Base-by-base conservation (phyloP, 1,140 invertebrate species). In the Ceratitis capitata region DNA sequence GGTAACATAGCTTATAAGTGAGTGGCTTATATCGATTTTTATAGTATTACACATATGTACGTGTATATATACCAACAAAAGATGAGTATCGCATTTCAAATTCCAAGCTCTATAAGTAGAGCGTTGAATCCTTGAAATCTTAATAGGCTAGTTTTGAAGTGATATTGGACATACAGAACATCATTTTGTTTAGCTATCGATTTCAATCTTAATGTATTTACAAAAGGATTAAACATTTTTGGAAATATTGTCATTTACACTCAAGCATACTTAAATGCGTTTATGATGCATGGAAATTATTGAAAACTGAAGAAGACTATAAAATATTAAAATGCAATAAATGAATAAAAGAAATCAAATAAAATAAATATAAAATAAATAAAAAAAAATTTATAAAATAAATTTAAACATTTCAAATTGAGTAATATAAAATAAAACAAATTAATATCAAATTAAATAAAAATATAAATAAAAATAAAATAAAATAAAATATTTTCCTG, bases 51-150 rank as follows among this genome's bases (percentile, higher is more conserved):
- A n/a, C n/a, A n/a, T n/a, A n/a, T n/a, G n/a, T n/a, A n/a, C n/a
- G n/a, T n/a, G n/a, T n/a, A n/a, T n/a, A n/a, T n/a, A n/a, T n/a
- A n/a, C n/a, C n/a, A n/a, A 0, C 3, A 26, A 1, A 0, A 78
- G 69, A 78, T 78, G 45, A 78, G 69, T 78, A 78, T 78, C 69
- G 23, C 39, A 78, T 78, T 78, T 78, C 69, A 78, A 45, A n/a
- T 23, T 26, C 23, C 23, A 26, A 78, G 69, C 69, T 45, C n/a
- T 45, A 9, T 78, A 47, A 74, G 23, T 45, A 19, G 69, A 47
- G 7, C 39, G 39, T 1, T 26, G 16, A 1, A 78, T 78, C 39
- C 42, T 78, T 78, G 39, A 47, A 47, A n/a, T 78, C 9, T 45
- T 78, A n/a, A 45, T 78, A 45, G 16, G 69, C 35, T 47, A 7